These are phyloP conservation scores for Cuniculus paca DNA, from an alignment of 2,797 vertebrate genomes.

Conservation along the genomic window DNA sequence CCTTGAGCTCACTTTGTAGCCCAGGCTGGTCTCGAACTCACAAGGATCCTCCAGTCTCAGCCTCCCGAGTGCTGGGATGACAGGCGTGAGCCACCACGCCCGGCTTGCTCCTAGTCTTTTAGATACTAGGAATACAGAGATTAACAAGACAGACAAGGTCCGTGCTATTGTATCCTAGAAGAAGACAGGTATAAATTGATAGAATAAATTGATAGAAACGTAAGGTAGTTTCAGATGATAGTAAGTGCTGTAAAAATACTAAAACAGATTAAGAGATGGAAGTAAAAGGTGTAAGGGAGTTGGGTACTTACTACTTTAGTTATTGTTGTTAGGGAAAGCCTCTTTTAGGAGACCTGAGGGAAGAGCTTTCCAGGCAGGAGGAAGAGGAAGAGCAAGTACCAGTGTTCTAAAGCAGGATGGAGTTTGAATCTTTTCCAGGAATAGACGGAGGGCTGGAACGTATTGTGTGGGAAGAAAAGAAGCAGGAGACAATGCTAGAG, in stretches of 20 bases:
- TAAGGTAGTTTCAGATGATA: conserved; percentile 61
- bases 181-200: conserved; percentile 35
- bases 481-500: conserved; percentile 1
- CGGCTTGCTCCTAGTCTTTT: not conserved
- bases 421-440: conserved; percentile 30
- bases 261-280: not conserved
- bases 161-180: conserved; percentile 48
- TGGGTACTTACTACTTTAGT: not conserved
- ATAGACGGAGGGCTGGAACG: not conserved
- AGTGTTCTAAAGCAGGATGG: not conserved
- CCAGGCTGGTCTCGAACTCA: too few species aligned
- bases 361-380: conserved; percentile 22
- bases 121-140: conserved; percentile 12
- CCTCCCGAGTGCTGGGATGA: too few species aligned
- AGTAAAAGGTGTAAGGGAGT: not conserved
- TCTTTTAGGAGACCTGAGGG: conserved; percentile 36
- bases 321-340: conserved; percentile 11
- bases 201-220: conserved; percentile 20
- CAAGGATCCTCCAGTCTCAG: too few species aligned
- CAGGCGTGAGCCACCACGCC: too few species aligned
- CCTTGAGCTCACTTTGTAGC: too few species aligned
- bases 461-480: not conserved
- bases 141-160: conserved; percentile 11
- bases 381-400: not conserved
- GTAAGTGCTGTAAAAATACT: conserved; percentile 38